Evolutionary conservation across 2,113 vertebrate genomes (phyloP).

Genomic region (Lophotis ruficrista): DNA sequence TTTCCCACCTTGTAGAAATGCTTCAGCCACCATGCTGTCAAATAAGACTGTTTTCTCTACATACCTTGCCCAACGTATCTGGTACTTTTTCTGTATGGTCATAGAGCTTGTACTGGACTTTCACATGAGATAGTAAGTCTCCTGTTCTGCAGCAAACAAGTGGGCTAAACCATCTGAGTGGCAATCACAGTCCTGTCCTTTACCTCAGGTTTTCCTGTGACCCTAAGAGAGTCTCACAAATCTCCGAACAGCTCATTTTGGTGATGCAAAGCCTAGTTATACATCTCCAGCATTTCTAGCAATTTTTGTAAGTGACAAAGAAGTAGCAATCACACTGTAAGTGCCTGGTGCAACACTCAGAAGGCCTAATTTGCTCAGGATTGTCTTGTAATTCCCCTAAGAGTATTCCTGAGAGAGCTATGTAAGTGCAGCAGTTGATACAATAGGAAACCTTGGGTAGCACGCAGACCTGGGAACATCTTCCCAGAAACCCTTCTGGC

Average conservation of each 20-base stretch:
- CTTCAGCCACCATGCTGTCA: background rate
- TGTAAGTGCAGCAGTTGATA: background rate
- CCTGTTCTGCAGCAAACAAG: background rate
- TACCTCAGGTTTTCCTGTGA: background rate
- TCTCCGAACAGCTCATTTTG: fast-evolving
- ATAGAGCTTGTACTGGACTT: background rate
- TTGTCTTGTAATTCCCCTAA: background rate
- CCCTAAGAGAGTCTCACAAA: background rate
- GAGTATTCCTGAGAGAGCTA: background rate
- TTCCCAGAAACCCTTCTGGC: background rate
- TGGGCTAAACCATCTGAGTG: background rate
- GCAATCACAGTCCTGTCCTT: background rate
- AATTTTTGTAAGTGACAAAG: background rate
- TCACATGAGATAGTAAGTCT: background rate
- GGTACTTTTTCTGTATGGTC: background rate
- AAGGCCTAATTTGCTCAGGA: background rate
- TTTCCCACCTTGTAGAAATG: background rate
- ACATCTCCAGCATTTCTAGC: background rate
- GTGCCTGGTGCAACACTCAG: background rate
- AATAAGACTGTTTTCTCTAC: background rate
- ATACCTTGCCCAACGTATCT: background rate
- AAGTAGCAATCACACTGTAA: background rate
- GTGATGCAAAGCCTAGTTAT: background rate
- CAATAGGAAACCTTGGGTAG: background rate
- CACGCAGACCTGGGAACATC: background rate